Base-by-base conservation (phyloP, 2,113 vertebrate genomes). In the Fulica atra region DNA sequence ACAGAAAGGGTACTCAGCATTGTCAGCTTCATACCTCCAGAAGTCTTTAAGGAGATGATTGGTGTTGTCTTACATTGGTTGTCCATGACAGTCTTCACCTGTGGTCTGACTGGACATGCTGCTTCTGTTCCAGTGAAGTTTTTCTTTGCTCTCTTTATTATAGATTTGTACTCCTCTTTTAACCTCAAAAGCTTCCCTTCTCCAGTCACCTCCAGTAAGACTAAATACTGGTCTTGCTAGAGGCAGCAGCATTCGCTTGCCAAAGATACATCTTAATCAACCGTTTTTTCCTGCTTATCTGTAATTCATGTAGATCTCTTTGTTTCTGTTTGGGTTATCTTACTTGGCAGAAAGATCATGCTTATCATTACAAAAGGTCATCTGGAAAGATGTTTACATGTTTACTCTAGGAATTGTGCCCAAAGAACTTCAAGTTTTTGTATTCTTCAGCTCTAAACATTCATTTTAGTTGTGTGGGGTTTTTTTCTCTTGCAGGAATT, bases 401-500 rank as follows among this genome's bases (percentile, higher is more conserved):
- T 60, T 84, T 66, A 69, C 16, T 77, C 12, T 51, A 84, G 28
- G 15, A 82, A 31, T 28, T 73, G 36, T 63, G 65, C 35, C 57
- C 38, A 81, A 36, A 54, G 20, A 81, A 38, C 19, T 82, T 86
- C 10, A 1, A 2, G 1, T 0, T 57, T 91, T 83, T 63, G 7
- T 60, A 59, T 72, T 92, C 28, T 60, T 88, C 46, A 63, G 20
- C 90, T 85, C 59, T n/a, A 85, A 89, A 28, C 23, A 40, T 13
- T 51, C 0, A 1, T 51, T 82, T 36, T 59, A 66, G 9, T 29
- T 72, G 13, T 8, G n/a, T n/a, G n/a, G 44, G 44, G 44, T 18
- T 46, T 28, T 64, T n/a, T 53, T 7, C 16, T 83, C 9, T 40
- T 79, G 59, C 81, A 99, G 99, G 99, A 84, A 99, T 99, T 97